Percentiles rank a stretch among this genome's conserved stretches.
These are phyloP conservation scores for Psilopogon haemacephalus DNA, from an alignment of 2,113 vertebrate genomes.

Conservation along the genomic window DNA sequence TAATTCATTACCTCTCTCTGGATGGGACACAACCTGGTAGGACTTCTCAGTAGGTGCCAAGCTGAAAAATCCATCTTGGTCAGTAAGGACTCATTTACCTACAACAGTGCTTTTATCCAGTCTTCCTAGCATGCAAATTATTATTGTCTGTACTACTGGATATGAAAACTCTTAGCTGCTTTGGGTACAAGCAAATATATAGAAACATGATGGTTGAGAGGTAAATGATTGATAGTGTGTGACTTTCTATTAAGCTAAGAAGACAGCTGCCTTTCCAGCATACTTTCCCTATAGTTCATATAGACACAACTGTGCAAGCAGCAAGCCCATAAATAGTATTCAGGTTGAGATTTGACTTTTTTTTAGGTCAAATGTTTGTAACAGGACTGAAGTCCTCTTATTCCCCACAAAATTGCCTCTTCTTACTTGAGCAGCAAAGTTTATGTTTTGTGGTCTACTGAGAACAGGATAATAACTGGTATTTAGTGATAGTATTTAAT, in stretches of 20 bases:
- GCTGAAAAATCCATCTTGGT: not conserved
- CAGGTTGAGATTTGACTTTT: not conserved
- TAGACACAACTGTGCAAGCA: not conserved
- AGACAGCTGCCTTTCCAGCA: not conserved
- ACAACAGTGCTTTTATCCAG: not conserved
- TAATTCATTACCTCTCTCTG: not conserved
- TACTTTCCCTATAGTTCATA: not conserved
- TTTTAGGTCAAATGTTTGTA: not conserved
- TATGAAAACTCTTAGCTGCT: slow-evolving; percentile 5
- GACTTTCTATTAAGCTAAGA: not conserved
- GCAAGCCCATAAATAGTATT: not conserved
- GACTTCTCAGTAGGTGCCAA: not conserved
- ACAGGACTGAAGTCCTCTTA: not conserved
- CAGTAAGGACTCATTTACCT: not conserved
- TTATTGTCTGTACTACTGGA: not conserved
- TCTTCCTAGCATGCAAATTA: slow-evolving; percentile 11
- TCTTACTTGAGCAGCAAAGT: not conserved
- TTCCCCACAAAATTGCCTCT: not conserved
- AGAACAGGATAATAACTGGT: not conserved
- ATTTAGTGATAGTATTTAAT: not conserved
- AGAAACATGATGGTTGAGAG: not conserved
- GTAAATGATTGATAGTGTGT: not conserved
- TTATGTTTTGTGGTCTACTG: not conserved
- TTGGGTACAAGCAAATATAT: not conserved
- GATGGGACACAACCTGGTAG: not conserved